These are phyloP conservation scores for Gryon sp. DNA, from an alignment of 1,140 invertebrate species.

Conservation along the genomic window DNA sequence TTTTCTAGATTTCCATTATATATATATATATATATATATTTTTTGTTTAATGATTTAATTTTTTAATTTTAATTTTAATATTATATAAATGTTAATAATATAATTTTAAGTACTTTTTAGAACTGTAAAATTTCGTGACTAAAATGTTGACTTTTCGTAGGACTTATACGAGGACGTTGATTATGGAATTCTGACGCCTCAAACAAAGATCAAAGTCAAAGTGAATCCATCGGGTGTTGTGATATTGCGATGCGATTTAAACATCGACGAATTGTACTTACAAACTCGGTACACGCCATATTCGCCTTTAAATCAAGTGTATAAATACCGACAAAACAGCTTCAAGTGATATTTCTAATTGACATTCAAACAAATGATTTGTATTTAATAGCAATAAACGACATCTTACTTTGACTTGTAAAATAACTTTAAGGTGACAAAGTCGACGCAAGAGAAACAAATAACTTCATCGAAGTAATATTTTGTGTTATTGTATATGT, in stretches of 20 bases:
- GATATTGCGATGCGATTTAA: conserved; percentile 89
- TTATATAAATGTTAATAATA: too few relatives aligned
- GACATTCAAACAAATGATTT: conserved; percentile 32
- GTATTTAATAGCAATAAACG: conserved; percentile 42
- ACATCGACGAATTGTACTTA: conserved; percentile 81
- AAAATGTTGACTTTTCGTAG: conserved; percentile 78
- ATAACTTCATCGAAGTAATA: conserved; percentile 7
- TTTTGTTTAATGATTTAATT: too few relatives aligned
- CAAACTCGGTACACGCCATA: conserved; percentile 82
- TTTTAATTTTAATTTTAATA: neutral
- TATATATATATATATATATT: too few relatives aligned
- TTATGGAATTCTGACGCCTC: conserved; percentile 89
- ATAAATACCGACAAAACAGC: conserved; percentile 77
- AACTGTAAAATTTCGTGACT: neutral
- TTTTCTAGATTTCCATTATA: too few relatives aligned
- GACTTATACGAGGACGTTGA: conserved; percentile 92
- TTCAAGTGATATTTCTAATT: conserved; percentile 67
- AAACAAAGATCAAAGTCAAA: conserved; percentile 94
- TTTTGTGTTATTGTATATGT: conserved; percentile 27
- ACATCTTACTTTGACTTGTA: conserved; percentile 27
- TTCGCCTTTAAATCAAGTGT: conserved; percentile 82
- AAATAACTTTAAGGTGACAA: conserved; percentile 39
- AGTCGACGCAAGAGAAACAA: conserved; percentile 20
- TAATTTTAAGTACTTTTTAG: neutral
- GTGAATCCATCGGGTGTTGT: conserved; percentile 96